These are phyloP conservation scores for Littorina saxatilis DNA, from an alignment of 1,140 invertebrate species.

Conservation along the genomic window DNA sequence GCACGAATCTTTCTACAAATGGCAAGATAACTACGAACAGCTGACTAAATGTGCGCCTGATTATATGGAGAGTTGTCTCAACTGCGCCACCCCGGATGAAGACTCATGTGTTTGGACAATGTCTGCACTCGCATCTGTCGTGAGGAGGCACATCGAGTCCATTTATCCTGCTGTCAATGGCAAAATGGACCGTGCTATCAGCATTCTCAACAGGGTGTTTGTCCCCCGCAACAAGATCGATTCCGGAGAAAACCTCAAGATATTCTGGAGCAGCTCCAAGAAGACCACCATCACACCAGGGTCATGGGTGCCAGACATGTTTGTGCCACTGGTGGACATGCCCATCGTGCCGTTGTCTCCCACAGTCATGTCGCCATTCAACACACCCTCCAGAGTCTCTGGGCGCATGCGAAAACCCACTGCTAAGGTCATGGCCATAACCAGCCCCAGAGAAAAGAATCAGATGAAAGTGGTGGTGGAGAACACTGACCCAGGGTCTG, in stretches of 20 bases:
- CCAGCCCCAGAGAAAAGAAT: neutral
- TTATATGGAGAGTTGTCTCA: constrained; percentile 29
- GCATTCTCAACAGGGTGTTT: constrained; percentile 9
- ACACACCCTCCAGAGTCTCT: constrained; percentile 24
- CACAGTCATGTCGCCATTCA: neutral
- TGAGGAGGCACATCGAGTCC: constrained; percentile 7
- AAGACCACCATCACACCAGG: neutral
- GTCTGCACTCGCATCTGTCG: constrained; percentile 20
- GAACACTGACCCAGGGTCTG: neutral
- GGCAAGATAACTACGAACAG: constrained; percentile 14
- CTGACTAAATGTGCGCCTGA: constrained; percentile 17
- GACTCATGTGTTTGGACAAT: constrained; percentile 31
- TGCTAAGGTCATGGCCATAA: constrained; percentile 7
- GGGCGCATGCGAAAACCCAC: constrained; percentile 10
- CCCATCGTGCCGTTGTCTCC: neutral
- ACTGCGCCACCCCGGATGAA: constrained; percentile 22
- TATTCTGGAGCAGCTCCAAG: constrained; percentile 10
- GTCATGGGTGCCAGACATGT: constrained; percentile 23
- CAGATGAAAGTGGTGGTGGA: constrained; percentile 20
- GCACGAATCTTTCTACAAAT: constrained; percentile 18
- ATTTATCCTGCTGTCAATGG: constrained; percentile 22
- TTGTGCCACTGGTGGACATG: constrained; percentile 27
- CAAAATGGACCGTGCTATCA: neutral
- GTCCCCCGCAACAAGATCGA: neutral
- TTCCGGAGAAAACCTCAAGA: constrained; percentile 5